Evolutionary conservation across 2,797 vertebrate species (phyloP), one percentile per base, ranked within the genome.

Genomic region (Danio aesculapii): DNA sequence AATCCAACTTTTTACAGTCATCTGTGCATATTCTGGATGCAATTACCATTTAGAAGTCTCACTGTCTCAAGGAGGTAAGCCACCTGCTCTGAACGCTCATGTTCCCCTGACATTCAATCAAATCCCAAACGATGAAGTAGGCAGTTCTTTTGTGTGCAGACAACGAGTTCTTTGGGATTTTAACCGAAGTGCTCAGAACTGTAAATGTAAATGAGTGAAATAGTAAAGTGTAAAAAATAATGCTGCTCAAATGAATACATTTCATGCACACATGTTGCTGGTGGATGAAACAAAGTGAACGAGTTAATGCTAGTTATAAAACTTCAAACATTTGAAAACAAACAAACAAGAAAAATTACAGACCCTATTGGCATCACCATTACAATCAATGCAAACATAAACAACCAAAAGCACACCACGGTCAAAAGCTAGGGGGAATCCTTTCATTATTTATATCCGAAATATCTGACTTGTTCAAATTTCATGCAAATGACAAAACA

Each of bases 81-180:
- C 66, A 79, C 59, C 80, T 82, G 66, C 61, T 79, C 73, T 76
- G 70, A 75, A 61, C 17, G 72, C 63, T 53, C 21, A 81, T 58
- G 13, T 75, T 75, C 64, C 74, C 69, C 66, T 64, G 41, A 66
- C 62, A 43, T 75, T 50, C 8, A 58, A 6, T 17, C 17, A 63
- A 74, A 78, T 11, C 21, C 39, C 55, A 49, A 53, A 66, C n/a
- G 49, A 43, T 41, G 19, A 30, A 55, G 61, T 71, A 73, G 53
- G 53, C 14, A n/a, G 67, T 69, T 50, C 3, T 5, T 16, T 80
- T 53, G 67, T 55, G 39, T 43, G 12, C 75, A 74, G 39, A 44
- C 30, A 76, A 62, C 10, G 53, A 30, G 30, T 43, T 9, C 58
- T 61, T 21, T 4, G 17, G 44, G 17, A 47, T 49, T 69, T 52